Evolutionary conservation across 2,888 invertebrate species (phyloP), one percentile per base, ranked within the genome.

Genomic region (Clistopyga incitator): DNA sequence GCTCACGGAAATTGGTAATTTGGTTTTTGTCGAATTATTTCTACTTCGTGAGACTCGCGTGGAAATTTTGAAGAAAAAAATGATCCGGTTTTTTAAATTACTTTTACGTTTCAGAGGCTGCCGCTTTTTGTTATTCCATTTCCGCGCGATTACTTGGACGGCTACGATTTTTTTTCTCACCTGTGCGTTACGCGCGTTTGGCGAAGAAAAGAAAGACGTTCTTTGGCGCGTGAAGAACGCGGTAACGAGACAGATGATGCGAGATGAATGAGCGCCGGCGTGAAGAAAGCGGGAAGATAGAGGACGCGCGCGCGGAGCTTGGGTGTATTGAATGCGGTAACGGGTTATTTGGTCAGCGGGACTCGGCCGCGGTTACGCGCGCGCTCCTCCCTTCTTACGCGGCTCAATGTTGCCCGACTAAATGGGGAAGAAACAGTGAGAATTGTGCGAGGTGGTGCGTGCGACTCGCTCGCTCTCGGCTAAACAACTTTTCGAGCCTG

Each of bases 201-300:
- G 59, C 6, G 15, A 56, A 20, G 15, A 42, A 56, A 72, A 71
- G 67, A 68, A 72, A 70, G 67, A 25, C 65, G 47, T 64, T 54
- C n/a, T 20, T 38, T 59, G 61, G n/a, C 45, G 64, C 47, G 78
- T 56, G 34, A 78, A 78, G 74, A 65, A 82, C 54, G 29, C 72
- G 59, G 75, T 82, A 82, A 84, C 78, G 82, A 84, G 81, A 82
- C 78, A 50, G 74, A 68, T 74, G 77, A 81, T 25, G 54, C 67
- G 71, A 71, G 71, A 67, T 52, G 72, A 67, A 80, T 34, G 25
- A 61, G 54, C 18, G 54, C 13, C 23, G 25, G 25, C 3, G 25
- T 8, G 25, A 56, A 56, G 56, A 56, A 56, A 23, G 29, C 47
- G 42, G 61, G 52, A 65, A 42, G 23, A 34, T 15, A 10, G 25